Evolutionary conservation across 1,140 invertebrate genomes (phyloP).

Genomic region (Planococcus citri): DNA sequence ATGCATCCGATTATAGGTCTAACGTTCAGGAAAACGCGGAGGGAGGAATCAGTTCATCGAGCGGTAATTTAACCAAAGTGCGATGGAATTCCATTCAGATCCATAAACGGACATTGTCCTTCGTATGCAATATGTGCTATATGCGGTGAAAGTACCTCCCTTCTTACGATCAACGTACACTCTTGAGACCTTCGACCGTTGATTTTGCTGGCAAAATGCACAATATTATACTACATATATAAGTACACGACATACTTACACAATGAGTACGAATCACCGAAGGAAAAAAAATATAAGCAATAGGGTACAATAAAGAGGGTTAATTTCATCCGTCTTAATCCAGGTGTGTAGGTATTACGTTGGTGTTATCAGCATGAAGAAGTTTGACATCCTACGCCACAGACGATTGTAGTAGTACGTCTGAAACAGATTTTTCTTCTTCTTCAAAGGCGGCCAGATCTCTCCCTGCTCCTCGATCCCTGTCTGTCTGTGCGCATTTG

Average conservation of each 20-base stretch:
- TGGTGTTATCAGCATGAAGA: constrained; percentile 4
- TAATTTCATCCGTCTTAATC: constrained; percentile 2
- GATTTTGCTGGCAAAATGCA: too few relatives aligned
- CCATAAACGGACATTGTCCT: neutral
- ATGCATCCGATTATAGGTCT: too few relatives aligned
- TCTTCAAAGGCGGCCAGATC: neutral
- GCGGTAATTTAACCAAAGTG: neutral
- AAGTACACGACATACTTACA: too few relatives aligned
- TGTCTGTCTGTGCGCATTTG: too few relatives aligned
- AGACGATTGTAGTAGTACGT: neutral
- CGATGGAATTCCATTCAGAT: neutral
- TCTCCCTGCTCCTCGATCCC: neutral
- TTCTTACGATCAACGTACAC: too few relatives aligned
- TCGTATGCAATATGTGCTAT: too few relatives aligned
- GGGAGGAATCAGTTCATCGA: neutral
- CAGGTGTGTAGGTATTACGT: too few relatives aligned
- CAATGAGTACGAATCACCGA: too few relatives aligned
- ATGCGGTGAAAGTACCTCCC: too few relatives aligned
- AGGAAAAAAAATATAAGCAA: neutral
- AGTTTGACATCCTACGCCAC: constrained; percentile 7
- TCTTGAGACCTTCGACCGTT: too few relatives aligned
- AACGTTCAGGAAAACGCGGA: neutral
- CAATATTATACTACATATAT: too few relatives aligned
- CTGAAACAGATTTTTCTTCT: neutral
- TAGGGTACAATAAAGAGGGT: neutral